These are phyloP conservation scores for Achroia grisella DNA, from an alignment of 1,140 invertebrate genomes.

Conservation along the genomic window DNA sequence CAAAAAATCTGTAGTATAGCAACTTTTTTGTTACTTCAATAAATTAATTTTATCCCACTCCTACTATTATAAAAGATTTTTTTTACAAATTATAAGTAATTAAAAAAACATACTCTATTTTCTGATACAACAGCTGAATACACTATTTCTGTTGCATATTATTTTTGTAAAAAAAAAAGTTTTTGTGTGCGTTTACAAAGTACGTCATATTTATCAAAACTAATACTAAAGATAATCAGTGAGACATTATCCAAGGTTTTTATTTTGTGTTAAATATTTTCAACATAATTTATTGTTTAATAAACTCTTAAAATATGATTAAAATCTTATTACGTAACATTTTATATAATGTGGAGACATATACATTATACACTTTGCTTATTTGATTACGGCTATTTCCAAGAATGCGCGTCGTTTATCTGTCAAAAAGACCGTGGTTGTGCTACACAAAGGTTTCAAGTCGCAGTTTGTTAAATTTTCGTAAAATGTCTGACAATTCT, in stretches of 20 bases:
- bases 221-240: background rate
- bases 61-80: too few relatives aligned
- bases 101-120: too few relatives aligned
- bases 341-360: background rate
- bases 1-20: too few relatives aligned
- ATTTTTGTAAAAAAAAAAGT: background rate
- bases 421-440: conserved; percentile 57
- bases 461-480: conserved; percentile 50
- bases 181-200: background rate
- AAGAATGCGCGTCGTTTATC: conserved; percentile 49
- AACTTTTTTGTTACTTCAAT: too few relatives aligned
- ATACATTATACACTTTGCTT: background rate
- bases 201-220: background rate
- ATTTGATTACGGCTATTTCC: conserved; percentile 21
- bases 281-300: too few relatives aligned
- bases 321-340: conserved; percentile 4
- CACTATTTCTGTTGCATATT: background rate
- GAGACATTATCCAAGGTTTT: background rate
- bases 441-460: conserved; percentile 51
- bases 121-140: too few relatives aligned
- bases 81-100: too few relatives aligned
- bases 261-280: background rate
- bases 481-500: conserved; percentile 62
- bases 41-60: too few relatives aligned
- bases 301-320: too few relatives aligned